Percentiles rank a stretch among this genome's conserved stretches.
These are phyloP conservation scores for Trachelus iudaicus DNA, from an alignment of 2,888 invertebrate genomes.

Conservation along the genomic window DNA sequence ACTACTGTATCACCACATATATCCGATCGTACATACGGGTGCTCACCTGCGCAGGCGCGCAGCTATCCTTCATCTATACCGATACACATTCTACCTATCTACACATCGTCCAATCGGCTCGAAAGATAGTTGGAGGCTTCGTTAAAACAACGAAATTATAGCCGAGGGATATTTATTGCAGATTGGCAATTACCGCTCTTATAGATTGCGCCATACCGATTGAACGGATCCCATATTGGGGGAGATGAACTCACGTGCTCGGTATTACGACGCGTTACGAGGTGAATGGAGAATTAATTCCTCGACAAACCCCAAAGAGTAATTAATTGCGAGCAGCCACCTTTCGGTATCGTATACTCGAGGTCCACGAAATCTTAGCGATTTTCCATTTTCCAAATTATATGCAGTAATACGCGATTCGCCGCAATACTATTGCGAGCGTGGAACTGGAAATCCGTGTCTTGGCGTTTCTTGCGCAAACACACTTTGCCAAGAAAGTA, in stretches of 20 bases:
- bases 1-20: not conserved
- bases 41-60: not conserved
- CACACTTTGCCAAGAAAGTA: not conserved
- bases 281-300: not conserved
- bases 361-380: not conserved
- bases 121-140: not conserved
- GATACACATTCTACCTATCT: not conserved
- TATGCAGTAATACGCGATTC: not conserved
- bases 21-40: not conserved
- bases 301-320: not conserved
- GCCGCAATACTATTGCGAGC: not conserved
- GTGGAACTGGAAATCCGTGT: not conserved
- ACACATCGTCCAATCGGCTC: not conserved
- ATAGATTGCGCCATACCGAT: conserved; percentile 48
- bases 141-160: conserved; percentile 52
- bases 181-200: conserved; percentile 51
- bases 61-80: not conserved
- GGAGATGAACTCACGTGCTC: not conserved
- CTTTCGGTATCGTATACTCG: not conserved
- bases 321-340: not conserved
- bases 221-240: conserved; percentile 32
- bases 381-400: not conserved
- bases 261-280: not conserved
- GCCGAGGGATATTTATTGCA: conserved; percentile 49
- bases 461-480: not conserved